These are phyloP conservation scores for Leucosticte australis DNA, from an alignment of 2,113 vertebrate species.

Conservation along the genomic window DNA sequence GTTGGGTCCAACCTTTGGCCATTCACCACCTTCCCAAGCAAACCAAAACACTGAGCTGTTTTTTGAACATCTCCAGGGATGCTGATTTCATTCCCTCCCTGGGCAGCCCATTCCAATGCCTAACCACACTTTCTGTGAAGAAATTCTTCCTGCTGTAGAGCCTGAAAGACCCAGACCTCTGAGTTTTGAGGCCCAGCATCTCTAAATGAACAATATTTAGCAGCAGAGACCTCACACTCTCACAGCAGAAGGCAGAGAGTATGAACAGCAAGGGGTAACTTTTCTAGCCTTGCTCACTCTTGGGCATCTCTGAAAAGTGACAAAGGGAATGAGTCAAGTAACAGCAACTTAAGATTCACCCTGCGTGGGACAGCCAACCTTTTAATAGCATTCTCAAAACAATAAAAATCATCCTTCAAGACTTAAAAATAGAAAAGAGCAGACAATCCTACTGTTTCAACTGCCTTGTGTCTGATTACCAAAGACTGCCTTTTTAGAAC, in stretches of 20 bases:
- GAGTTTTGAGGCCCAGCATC: background rate
- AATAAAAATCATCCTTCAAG: background rate
- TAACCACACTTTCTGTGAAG: background rate
- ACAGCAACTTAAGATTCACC: background rate
- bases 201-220: background rate
- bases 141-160: background rate
- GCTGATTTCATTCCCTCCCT: background rate
- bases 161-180: background rate
- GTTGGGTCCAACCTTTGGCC: background rate
- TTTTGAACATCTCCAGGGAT: background rate
- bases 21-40: background rate
- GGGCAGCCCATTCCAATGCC: background rate
- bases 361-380: background rate
- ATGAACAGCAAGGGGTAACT: background rate
- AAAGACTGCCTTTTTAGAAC: background rate
- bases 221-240: background rate
- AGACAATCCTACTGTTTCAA: background rate
- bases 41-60: background rate
- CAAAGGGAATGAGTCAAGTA: background rate
- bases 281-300: background rate
- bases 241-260: background rate
- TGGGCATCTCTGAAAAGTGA: background rate
- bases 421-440: background rate
- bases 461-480: background rate
- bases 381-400: background rate